Percentiles rank a stretch among this genome's conserved stretches.
Conservation (phyloP, 1,140 invertebrate species). For the Mercenaria mercenaria region DNA sequence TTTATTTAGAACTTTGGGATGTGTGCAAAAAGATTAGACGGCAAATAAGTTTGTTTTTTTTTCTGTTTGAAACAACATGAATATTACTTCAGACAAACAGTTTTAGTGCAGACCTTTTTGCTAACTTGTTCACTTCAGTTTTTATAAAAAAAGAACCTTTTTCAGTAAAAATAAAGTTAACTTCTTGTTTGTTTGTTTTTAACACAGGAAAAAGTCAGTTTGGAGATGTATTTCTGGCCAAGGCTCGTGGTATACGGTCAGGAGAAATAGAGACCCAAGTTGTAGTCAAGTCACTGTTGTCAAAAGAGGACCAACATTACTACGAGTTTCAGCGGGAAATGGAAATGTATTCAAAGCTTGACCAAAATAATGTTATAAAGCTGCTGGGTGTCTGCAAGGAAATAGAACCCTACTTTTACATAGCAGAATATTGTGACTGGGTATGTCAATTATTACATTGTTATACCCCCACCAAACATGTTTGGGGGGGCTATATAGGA, state of each 20-base stretch:
- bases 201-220: slow-evolving; percentile 94
- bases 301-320: slow-evolving; percentile 91
- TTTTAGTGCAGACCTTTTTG: too few species aligned
- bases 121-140: too few species aligned
- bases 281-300: slow-evolving; percentile 92
- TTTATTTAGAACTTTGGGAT: too few species aligned
- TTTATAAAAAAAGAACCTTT: too few species aligned
- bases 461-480: too few species aligned
- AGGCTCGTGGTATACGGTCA: slow-evolving; percentile 86
- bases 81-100: too few species aligned
- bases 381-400: slow-evolving; percentile 94
- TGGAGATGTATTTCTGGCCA: slow-evolving; percentile 94
- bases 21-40: too few species aligned
- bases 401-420: slow-evolving; percentile 94
- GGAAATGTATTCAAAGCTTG: slow-evolving; percentile 93
- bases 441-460: slow-evolving; percentile 86
- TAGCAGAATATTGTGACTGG: slow-evolving; percentile 97
- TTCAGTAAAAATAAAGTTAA: too few species aligned
- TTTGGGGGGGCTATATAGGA: too few species aligned
- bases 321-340: slow-evolving; percentile 95
- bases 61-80: too few species aligned
- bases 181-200: too few species aligned
- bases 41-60: too few species aligned
- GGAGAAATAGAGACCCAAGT: slow-evolving; percentile 87
- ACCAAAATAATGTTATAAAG: slow-evolving; percentile 92